phyloP scores from a whole-genome alignment of 2,797 vertebrate genomes.

The Sebastolobus alascanus region DNA sequence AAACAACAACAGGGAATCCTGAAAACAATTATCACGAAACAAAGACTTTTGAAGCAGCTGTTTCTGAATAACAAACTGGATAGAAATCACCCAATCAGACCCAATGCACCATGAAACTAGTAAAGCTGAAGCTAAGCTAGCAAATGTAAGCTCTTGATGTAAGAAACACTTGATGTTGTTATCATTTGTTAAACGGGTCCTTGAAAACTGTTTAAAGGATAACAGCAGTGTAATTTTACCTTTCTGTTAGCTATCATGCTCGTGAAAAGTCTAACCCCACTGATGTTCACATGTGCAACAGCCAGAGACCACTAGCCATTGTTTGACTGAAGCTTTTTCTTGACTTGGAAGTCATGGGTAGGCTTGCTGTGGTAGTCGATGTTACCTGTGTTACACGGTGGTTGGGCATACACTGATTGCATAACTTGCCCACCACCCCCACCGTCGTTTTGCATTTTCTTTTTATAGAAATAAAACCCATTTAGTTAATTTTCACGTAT shows the following conservation, averaged over 20 bases:
- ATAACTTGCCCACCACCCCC: too few species aligned
- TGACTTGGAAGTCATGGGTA: too few species aligned
- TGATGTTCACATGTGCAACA: neutral
- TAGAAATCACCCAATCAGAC: neutral
- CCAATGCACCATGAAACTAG: neutral
- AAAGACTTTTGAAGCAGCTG: neutral
- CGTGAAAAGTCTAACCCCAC: neutral
- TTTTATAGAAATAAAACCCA: neutral
- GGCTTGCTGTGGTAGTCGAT: too few species aligned
- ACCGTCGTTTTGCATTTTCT: neutral
- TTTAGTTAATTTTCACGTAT: neutral
- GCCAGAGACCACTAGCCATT: neutral
- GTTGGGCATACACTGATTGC: too few species aligned
- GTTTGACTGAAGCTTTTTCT: neutral
- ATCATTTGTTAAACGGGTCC: neutral
- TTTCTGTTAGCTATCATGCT: neutral
- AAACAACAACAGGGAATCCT: neutral
- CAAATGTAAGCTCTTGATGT: constrained; percentile 7
- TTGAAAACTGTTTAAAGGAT: constrained; percentile 5
- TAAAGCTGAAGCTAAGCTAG: neutral
- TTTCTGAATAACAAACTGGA: neutral
- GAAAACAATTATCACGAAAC: neutral
- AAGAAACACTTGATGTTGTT: constrained; percentile 24
- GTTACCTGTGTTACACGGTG: too few species aligned
- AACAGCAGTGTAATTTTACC: neutral